Evolutionary conservation across 1,140 invertebrate genomes (phyloP), one percentile per base, ranked within the genome.

Genomic region (Musca domestica): DNA sequence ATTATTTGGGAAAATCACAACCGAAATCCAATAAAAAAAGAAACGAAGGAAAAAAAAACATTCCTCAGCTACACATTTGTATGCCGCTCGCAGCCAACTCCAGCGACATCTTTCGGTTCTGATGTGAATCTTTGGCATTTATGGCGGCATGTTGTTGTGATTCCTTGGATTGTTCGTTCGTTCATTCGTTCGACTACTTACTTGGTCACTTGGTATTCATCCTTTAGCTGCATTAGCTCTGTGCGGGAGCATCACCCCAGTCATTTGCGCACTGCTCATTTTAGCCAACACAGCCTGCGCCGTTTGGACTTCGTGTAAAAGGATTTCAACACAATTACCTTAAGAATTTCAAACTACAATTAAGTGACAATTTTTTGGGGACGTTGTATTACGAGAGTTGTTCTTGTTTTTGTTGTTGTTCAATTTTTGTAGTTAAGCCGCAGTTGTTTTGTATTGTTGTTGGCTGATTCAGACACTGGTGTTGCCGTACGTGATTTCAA

Each of bases 331-430:
- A 61, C 56, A 61, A 61, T 61, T 61, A 61, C 56, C 56, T 61
- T 61, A 61, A 61, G 19, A 61, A 61, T 61, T 41, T 34, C 56
- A 61, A n/a, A 61, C 56, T 68, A 61, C 67, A 68, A 68, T 68
- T 68, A 68, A 68, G 67, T 68, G 67, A 68, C 67, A 68, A 68
- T 68, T 68, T 68, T 56, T 67, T 58, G 22, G 27, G 4, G 48
- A 5, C 17, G 15, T 48, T 64, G 63, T 64, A 7, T 5, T 41
- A 41, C 34, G 34, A 41, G 5, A 22, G 46, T 46, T 64, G 34
- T 64, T 64, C 0, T 64, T 64, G 63, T 6, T 46, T 10, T 6
- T 64, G 30, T 46, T 64, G 63, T 46, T 19, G 14, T 64, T n/a
- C 17, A 20, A 17, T 22, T 51, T 34, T 54, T n/a, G n/a, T n/a